phyloP scores from a whole-genome alignment of 1,140 invertebrate species.

The Zophobas morio region DNA sequence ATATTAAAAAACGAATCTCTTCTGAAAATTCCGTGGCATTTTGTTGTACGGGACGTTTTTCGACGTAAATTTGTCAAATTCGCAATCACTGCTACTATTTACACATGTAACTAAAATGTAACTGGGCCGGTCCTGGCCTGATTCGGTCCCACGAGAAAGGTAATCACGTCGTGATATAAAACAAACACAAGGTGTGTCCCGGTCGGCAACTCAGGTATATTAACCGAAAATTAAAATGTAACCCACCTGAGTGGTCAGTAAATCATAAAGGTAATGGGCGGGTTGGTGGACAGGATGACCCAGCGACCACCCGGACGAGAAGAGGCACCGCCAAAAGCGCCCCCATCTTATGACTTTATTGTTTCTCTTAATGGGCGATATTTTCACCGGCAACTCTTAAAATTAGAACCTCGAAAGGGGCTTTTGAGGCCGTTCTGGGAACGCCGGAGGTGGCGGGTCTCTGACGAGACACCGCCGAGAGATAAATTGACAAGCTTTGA shows the following conservation, averaged over 20 bases:
- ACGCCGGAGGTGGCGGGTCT: too few species aligned
- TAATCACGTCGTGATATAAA: constrained; percentile 48
- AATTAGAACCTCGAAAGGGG: constrained; percentile 31
- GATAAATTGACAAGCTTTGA: too few species aligned
- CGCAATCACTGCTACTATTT: not conserved
- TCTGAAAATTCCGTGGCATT: too few species aligned
- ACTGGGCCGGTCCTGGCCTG: constrained; percentile 29
- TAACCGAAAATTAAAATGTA: constrained; percentile 57
- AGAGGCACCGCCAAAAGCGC: constrained; percentile 46
- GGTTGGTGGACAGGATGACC: constrained; percentile 48
- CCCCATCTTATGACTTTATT: constrained; percentile 36
- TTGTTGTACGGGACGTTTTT: too few species aligned
- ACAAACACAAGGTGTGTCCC: constrained; percentile 56
- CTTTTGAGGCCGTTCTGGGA: not conserved
- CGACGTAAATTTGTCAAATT: too few species aligned
- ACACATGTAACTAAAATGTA: constrained; percentile 5
- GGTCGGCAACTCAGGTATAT: constrained; percentile 52
- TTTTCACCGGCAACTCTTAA: constrained; percentile 15
- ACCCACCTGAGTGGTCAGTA: constrained; percentile 56
- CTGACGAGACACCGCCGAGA: too few species aligned
- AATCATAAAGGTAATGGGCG: constrained; percentile 57
- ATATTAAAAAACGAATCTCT: too few species aligned
- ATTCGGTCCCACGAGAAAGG: constrained; percentile 46
- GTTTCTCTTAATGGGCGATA: constrained; percentile 41
- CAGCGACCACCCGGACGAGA: constrained; percentile 51